Conservation (phyloP, 2,113 vertebrate species). For the Prochilodus magdalenae region DNA sequence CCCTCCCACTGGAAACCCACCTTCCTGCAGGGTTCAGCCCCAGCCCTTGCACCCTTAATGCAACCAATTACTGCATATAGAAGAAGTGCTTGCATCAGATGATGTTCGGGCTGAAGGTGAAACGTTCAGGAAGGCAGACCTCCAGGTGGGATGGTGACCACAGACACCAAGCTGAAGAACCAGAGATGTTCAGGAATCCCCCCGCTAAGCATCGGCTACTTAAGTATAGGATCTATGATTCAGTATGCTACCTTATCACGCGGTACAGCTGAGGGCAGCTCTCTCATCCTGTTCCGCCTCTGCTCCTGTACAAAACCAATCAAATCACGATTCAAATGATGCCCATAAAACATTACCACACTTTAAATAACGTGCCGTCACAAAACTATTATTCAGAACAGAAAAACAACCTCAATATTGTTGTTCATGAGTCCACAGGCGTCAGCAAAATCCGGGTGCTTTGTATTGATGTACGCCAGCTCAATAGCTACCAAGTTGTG, state of each 20-base stretch:
- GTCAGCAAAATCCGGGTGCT: slow-evolving; percentile 98
- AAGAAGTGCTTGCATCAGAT: not conserved
- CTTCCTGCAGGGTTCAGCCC: not conserved
- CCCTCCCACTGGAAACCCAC: not conserved
- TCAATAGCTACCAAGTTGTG: slow-evolving; percentile 98
- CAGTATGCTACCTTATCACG: slow-evolving; percentile 88
- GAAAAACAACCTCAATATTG: slow-evolving; percentile 89
- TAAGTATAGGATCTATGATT: not conserved
- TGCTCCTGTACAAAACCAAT: slow-evolving; percentile 83
- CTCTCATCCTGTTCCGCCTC: slow-evolving; percentile 91
- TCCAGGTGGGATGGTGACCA: not conserved
- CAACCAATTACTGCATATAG: not conserved
- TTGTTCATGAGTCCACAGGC: slow-evolving; percentile 97
- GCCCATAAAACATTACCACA: not conserved
- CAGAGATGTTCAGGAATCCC: not conserved
- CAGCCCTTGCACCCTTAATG: not conserved
- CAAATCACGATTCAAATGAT: not conserved
- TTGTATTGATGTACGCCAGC: slow-evolving; percentile 98
- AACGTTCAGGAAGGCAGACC: not conserved
- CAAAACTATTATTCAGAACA: not conserved
- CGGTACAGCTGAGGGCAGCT: slow-evolving; percentile 83
- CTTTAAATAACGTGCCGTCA: not conserved
- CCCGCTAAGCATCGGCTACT: not conserved
- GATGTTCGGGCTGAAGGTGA: not conserved
- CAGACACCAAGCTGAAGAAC: not conserved